Percentiles rank a stretch among this genome's conserved stretches.
Evolutionary conservation across 1,140 invertebrate genomes (phyloP).

Genomic region (Rhopalosiphum padi): DNA sequence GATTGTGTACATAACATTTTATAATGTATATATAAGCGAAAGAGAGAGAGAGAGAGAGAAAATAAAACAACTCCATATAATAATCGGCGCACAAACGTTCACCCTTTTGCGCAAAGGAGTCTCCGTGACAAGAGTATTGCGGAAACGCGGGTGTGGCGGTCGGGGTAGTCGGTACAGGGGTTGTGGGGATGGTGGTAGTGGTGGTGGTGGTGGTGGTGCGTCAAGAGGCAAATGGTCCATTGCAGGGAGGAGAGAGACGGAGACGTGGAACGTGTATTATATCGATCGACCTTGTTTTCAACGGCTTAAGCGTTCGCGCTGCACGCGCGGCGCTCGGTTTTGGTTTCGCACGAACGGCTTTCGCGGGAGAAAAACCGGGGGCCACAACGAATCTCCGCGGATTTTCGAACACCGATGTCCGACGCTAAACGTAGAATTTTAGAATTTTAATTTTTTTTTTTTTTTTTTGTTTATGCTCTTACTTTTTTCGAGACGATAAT

Average conservation of each 20-base stretch:
- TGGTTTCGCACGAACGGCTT: background rate
- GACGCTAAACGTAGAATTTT: too few relatives aligned
- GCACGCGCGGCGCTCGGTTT: background rate
- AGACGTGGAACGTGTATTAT: background rate
- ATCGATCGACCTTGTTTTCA: slow-evolving; percentile 44
- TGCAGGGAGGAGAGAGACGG: background rate
- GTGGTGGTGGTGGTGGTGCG: too few relatives aligned
- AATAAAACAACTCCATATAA: background rate
- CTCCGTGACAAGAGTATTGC: background rate
- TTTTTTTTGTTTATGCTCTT: background rate
- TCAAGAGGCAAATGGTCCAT: slow-evolving; percentile 25
- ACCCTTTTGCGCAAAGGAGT: background rate
- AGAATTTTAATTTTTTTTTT: too few relatives aligned
- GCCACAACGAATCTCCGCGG: too few relatives aligned
- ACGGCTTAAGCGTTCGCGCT: slow-evolving; percentile 9
- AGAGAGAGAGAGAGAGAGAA: background rate
- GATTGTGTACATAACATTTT: background rate
- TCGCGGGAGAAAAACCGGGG: background rate
- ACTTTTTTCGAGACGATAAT: background rate
- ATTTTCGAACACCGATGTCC: background rate
- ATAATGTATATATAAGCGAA: background rate
- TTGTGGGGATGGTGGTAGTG: background rate
- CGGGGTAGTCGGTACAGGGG: background rate
- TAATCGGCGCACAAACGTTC: background rate
- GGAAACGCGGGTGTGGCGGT: background rate